Evolutionary conservation across 2,888 invertebrate species (phyloP).

Genomic region (Gymnocheta viridis): DNA sequence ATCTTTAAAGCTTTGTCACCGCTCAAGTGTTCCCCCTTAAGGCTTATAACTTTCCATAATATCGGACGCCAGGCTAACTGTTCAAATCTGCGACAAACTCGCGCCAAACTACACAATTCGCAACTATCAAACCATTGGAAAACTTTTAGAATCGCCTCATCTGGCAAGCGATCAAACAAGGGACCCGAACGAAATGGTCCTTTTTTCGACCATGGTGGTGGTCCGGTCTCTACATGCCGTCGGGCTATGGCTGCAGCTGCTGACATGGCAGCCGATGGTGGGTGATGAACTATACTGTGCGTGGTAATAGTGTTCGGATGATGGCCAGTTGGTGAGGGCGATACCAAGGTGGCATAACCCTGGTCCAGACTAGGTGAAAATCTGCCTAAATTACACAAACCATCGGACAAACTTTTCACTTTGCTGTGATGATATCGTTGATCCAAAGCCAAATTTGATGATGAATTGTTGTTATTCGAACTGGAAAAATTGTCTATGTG

Average conservation of each 20-base stretch:
- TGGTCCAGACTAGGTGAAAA: slow-evolving; percentile 89
- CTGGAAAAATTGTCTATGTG: slow-evolving; percentile 74
- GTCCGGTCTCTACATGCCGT: slow-evolving; percentile 72
- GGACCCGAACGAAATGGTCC: slow-evolving; percentile 81
- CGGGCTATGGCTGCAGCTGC: slow-evolving; percentile 69
- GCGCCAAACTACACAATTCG: slow-evolving; percentile 88
- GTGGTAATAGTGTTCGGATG: slow-evolving; percentile 74
- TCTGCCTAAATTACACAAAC: slow-evolving; percentile 81
- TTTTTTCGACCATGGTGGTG: slow-evolving; percentile 82
- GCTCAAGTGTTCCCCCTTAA: slow-evolving; percentile 84
- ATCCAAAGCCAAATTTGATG: slow-evolving; percentile 75
- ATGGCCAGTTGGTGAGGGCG: slow-evolving; percentile 83
- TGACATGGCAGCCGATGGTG: slow-evolving; percentile 70
- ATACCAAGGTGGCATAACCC: slow-evolving; percentile 90
- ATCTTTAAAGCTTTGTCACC: slow-evolving; percentile 87
- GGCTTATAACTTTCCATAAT: slow-evolving; percentile 87
- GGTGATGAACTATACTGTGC: slow-evolving; percentile 73
- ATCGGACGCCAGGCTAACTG: slow-evolving; percentile 89
- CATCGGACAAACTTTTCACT: slow-evolving; percentile 81
- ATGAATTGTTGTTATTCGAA: slow-evolving; percentile 71
- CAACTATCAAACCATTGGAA: slow-evolving; percentile 88
- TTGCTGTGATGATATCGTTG: slow-evolving; percentile 79
- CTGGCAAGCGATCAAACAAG: slow-evolving; percentile 85
- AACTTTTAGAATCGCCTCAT: slow-evolving; percentile 87
- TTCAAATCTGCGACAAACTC: slow-evolving; percentile 90